Base-by-base conservation (phyloP, 2,888 invertebrate genomes). In the Crocallis elinguaria region DNA sequence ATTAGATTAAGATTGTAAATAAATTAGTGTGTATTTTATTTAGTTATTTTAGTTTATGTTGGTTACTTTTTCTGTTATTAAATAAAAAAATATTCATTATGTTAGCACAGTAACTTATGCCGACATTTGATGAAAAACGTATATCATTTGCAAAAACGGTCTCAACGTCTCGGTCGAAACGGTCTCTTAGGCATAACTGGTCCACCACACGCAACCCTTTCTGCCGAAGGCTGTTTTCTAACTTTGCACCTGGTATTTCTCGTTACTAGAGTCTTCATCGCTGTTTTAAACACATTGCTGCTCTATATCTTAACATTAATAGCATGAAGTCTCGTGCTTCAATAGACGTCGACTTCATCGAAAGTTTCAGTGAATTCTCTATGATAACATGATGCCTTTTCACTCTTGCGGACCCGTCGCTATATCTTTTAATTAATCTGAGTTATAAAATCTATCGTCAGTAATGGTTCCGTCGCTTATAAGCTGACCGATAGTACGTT, bases 341-440 rank as follows among this genome's bases (percentile, higher is more conserved):
- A 45, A 56, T 61, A 45, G 48, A 49, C 54, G 62, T 53, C 44
- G 67, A 67, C 62, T 42, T 50, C 57, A 60, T 71, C 60, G 66
- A 73, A 71, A 77, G 50, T 53, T 43, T 71, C 79, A 64, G 58
- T 55, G 49, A 62, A 69, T 68, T 78, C 72, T 72, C 61, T 65
- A 61, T 69, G 73, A 73, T 72, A 71, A 76, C 76, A 76, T 73
- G 77, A 71, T 76, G 69, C 76, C 79, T 85, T 88, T 88, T 88
- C 85, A 84, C 85, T 87, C 78, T 83, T 78, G 42, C 71, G 59
- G 68, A 70, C 71, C 66, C 74, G 71, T 73, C 65, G 67, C 69
- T 74, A 68, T 89, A 90, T 90, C 89, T 86, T 90, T 88, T 89
- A 90, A 89, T 90, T 90, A 88, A 90, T 89, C 88, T 87, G 52